Evolutionary conservation across 2,888 invertebrate species (phyloP).

Genomic region (Drosophila nr. fundita): DNA sequence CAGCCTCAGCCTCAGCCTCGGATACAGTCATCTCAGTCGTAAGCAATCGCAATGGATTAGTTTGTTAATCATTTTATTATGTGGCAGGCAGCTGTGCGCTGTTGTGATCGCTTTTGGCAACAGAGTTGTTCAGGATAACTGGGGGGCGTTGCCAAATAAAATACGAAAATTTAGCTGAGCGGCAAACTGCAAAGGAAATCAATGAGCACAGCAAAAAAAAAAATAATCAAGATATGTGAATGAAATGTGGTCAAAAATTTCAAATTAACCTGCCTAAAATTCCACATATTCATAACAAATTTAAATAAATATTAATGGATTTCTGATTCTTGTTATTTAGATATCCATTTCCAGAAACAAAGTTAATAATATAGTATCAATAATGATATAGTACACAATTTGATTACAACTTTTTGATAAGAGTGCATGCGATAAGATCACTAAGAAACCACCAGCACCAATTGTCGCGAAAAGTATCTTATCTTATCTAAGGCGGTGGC

Average conservation of each 20-base stretch:
- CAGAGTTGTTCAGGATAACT: constrained; percentile 17
- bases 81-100: constrained; percentile 40
- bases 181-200: constrained; percentile 31
- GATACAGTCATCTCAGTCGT: constrained; percentile 53
- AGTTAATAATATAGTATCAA: background rate
- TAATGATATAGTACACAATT: background rate
- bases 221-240: constrained; percentile 8
- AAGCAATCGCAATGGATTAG: constrained; percentile 77
- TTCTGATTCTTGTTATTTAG: background rate
- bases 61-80: constrained; percentile 75
- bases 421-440: constrained; percentile 7
- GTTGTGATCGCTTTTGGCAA: constrained; percentile 39
- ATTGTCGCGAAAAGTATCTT: constrained; percentile 3
- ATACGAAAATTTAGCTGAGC: constrained; percentile 7
- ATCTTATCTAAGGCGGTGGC: constrained; percentile 39
- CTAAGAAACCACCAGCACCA: background rate
- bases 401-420: background rate
- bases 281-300: background rate
- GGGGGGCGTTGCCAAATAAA: constrained; percentile 33
- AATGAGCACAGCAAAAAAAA: constrained; percentile 5
- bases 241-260: background rate
- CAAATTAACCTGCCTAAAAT: constrained; percentile 1
- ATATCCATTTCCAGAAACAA: background rate
- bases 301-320: background rate
- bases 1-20: background rate